Base-by-base conservation (phyloP, 2,113 vertebrate species). In the Ophiodon elongatus region DNA sequence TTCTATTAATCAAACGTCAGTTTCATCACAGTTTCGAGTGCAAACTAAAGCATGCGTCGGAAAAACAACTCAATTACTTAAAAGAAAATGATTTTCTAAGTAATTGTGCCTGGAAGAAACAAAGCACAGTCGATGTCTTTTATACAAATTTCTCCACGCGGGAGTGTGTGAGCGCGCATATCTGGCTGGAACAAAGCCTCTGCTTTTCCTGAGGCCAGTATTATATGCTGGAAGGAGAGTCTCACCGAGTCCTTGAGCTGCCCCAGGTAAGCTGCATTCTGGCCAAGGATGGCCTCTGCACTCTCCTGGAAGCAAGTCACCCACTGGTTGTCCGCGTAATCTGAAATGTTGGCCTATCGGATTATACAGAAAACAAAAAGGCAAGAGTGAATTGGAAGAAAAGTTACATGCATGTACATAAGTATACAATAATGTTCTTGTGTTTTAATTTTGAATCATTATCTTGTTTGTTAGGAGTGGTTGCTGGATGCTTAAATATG, bases 261-360 rank as follows among this genome's bases (percentile, higher is more conserved):
- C 60, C 98, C 98, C 19, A 99, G 93, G 85, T 98, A 97, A 82
- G 95, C 94, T 8, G 97, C 85, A 0, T 94, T 99, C 76, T 99
- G 97, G 76, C 98, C 98, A 62, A 99, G 95, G 87, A 99, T 97
- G 74, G 96, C 92, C 92, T 99, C 98, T 2, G 97, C 98, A 43
- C 95, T 91, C 39, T 99, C 98, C 91, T 99, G 98, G 95, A 99
- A 99, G 91, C 98, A 99, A 6, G 97, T 99, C 88, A 99, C 95
- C 98, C 98, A 99, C 92, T 99, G 98, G 89, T 99, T 99, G 76
- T 99, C 97, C 0, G 95, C 93, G 68, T 96, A 96, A 91, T 99
- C 98, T 10, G 98, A 97, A 87, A 99, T 95, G 91, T 99, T 99
- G 78, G 95, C 96, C 98, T 99, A 93, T 71, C 65, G 73, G 90